These are phyloP conservation scores for Drosophila kanapiae DNA, from an alignment of 1,140 invertebrate species.

Conservation along the genomic window DNA sequence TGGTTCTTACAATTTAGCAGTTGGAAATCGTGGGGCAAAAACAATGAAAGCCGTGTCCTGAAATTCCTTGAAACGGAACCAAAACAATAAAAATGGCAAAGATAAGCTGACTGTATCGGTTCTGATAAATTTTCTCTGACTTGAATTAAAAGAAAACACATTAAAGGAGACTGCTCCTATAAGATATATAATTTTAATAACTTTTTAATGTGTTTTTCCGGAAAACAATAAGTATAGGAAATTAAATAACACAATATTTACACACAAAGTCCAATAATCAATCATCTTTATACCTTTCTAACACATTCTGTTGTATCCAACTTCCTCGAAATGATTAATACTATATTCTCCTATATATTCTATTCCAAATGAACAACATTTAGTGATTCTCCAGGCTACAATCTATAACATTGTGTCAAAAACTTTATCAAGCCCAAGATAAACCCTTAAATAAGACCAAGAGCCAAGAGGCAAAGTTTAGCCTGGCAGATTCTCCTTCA, in stretches of 20 bases:
- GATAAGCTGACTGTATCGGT: background rate
- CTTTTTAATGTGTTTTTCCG: background rate
- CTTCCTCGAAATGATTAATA: background rate
- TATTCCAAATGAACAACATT: background rate
- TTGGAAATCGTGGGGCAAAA: background rate
- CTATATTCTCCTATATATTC: background rate
- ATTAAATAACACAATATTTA: background rate
- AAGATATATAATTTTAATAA: background rate
- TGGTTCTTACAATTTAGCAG: slow-evolving; percentile 18
- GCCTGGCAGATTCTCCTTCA: background rate
- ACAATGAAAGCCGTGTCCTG: slow-evolving; percentile 10
- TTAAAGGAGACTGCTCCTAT: background rate
- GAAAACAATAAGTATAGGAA: background rate
- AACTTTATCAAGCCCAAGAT: background rate
- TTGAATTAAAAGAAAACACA: slow-evolving; percentile 1
- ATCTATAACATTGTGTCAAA: background rate
- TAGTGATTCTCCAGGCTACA: too few relatives aligned
- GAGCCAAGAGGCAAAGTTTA: background rate
- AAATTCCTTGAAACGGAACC: slow-evolving; percentile 3
- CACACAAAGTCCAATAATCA: background rate
- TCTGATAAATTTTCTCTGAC: background rate
- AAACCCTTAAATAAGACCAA: background rate
- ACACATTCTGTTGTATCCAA: too few relatives aligned
- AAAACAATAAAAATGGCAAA: slow-evolving; percentile 4
- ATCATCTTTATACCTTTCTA: background rate